phyloP scores from a whole-genome alignment of 2,888 invertebrate genomes.

The Gryllus longicercus region DNA sequence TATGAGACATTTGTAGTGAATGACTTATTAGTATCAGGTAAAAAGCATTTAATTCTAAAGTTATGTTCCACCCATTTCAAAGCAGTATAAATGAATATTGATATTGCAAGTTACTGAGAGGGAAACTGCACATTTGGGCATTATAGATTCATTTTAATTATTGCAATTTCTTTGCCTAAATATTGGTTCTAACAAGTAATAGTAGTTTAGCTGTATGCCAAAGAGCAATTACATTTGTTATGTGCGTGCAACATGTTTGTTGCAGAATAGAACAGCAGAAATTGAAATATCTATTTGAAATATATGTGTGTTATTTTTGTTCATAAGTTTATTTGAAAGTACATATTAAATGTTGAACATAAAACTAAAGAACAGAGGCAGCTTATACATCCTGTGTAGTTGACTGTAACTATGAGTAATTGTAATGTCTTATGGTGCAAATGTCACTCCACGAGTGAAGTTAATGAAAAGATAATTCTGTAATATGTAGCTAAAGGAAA shows the following conservation, averaged over 20 bases:
- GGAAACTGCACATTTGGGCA: neutral
- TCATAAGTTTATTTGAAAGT: slow-evolving; percentile 23
- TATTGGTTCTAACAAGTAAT: slow-evolving; percentile 4
- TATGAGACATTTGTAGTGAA: too few relatives aligned
- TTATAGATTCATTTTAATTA: slow-evolving; percentile 17
- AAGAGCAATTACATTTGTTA: slow-evolving; percentile 33
- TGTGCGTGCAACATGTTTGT: slow-evolving; percentile 25
- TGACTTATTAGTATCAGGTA: too few relatives aligned
- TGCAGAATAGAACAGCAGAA: slow-evolving; percentile 21
- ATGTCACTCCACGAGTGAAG: neutral
- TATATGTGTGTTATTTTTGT: slow-evolving; percentile 22
- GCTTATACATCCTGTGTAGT: slow-evolving; percentile 12
- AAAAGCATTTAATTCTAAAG: too few relatives aligned
- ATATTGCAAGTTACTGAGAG: too few relatives aligned
- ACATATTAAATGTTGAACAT: slow-evolving; percentile 26
- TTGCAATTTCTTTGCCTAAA: neutral
- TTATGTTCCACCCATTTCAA: too few relatives aligned
- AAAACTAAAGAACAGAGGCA: neutral
- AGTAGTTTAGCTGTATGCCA: slow-evolving; percentile 33
- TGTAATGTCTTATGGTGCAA: slow-evolving; percentile 7
- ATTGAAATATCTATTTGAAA: slow-evolving; percentile 21
- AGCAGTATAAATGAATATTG: too few relatives aligned
- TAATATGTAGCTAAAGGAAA: neutral
- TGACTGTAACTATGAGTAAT: neutral
- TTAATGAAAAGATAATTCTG: neutral